Evolutionary conservation across 2,888 invertebrate genomes (phyloP), one percentile per base, ranked within the genome.

Genomic region (Andrena dorsata): DNA sequence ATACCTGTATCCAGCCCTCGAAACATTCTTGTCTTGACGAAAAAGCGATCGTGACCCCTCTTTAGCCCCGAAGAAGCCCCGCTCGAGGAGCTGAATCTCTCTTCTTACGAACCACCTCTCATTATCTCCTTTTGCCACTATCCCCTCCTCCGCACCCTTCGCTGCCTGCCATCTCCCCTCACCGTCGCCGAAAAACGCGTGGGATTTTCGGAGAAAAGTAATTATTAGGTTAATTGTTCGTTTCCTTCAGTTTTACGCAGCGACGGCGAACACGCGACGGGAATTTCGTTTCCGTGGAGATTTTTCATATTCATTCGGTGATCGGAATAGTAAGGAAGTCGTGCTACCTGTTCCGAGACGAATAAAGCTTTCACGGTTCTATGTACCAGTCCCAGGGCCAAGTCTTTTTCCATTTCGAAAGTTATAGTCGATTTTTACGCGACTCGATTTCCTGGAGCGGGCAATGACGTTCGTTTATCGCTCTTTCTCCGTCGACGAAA

Each of bases 1-100:
- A 87, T 88, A 85, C 83, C 76, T 69, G 63, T 74, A 82, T 83
- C 72, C 78, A 76, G 51, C 80, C 84, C 74, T 76, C 69, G 79
- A 81, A 81, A 75, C 75, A 75, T 76, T 74, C 83, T 72, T 73
- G 69, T 72, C 79, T 82, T 68, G 56, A 70, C 82, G 80, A 84
- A 84, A 86, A 86, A 80, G 69, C 53, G 64, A 76, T 78, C 80
- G 74, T 35, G 76, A 71, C 74, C 80, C 61, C 73, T 84, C 76
- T 74, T 80, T 65, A 64, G 23, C 51, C 64, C 32, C 56, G 16
- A 76, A 78, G 70, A 78, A 65, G 72, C 69, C 28, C 76, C 60
- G 28, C 41, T 26, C 6, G n/a, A 76, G 58, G n/a, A 61, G 56
- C 58, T 64, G 72, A 74, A 35, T 49, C 74, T 69, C 74, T 69